Evolutionary conservation across 2,797 vertebrate genomes (phyloP).

Genomic region (Chiroxiphia lanceolata): DNA sequence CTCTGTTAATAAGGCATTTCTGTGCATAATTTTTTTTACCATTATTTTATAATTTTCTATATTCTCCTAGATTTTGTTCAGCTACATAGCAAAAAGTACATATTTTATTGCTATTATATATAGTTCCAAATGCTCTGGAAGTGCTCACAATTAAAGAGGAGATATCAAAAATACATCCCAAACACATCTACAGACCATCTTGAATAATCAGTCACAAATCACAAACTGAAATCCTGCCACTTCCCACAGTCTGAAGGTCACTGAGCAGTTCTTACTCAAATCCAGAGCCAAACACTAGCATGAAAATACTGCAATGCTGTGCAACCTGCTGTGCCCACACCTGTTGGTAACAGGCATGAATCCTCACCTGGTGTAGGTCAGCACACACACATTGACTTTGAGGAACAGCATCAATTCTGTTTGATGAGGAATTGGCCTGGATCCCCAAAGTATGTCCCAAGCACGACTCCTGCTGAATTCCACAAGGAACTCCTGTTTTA

Average conservation of each 20-base stretch:
- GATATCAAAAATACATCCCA: not conserved
- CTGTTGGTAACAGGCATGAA: not conserved
- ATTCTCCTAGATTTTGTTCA: not conserved
- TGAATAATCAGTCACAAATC: not conserved
- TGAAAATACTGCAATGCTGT: not conserved
- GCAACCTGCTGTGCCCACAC: not conserved
- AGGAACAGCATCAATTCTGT: not conserved
- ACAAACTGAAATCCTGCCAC: not conserved
- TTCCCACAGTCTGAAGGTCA: not conserved
- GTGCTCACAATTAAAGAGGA: not conserved
- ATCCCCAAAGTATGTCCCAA: not conserved
- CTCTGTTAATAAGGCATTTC: not conserved
- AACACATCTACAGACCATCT: not conserved
- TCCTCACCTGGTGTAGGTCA: not conserved
- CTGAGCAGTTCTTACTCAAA: not conserved
- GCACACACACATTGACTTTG: not conserved
- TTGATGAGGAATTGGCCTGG: not conserved
- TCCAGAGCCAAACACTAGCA: not conserved
- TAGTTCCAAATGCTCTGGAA: not conserved
- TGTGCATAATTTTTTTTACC: accelerated
- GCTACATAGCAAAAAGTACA: not conserved
- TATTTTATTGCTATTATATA: not conserved
- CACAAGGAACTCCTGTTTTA: not conserved
- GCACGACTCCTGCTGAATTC: not conserved
- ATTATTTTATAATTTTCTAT: not conserved